phyloP scores from a whole-genome alignment of 1,140 invertebrate genomes.

The Drosophila parvula region DNA sequence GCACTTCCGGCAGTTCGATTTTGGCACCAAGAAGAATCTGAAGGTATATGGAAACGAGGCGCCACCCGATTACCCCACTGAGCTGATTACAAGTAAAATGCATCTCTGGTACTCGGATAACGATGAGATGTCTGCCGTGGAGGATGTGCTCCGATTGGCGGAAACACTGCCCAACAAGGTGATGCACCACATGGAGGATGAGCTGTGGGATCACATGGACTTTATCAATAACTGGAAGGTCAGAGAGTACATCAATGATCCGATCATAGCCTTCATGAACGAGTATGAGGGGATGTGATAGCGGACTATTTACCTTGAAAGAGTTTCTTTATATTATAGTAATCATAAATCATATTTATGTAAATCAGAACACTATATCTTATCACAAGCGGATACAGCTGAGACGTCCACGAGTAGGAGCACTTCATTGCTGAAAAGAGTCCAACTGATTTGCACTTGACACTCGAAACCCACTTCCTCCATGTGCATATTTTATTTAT shows the following conservation, averaged over 20 bases:
- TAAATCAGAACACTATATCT: conserved; percentile 17
- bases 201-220: conserved; percentile 62
- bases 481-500: conserved; percentile 1
- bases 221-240: conserved; percentile 84
- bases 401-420: conserved; percentile 15
- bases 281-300: conserved; percentile 42
- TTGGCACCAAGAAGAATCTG: conserved; percentile 82
- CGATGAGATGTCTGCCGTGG: conserved; percentile 84
- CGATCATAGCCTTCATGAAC: conserved; percentile 84
- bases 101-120: conserved; percentile 89
- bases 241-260: conserved; percentile 79
- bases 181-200: conserved; percentile 46
- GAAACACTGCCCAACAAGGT: conserved; percentile 34
- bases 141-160: conserved; percentile 27
- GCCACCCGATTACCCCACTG: conserved; percentile 86
- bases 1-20: conserved; percentile 83
- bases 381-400: conserved; percentile 26
- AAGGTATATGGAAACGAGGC: conserved; percentile 74
- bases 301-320: too few species aligned
- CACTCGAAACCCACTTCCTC: not conserved
- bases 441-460: conserved; percentile 2
- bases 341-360: not conserved
- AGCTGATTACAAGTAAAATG: conserved; percentile 78
- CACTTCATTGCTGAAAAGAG: conserved; percentile 1
- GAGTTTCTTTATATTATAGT: not conserved